Percentiles rank a stretch among this genome's conserved stretches.
Evolutionary conservation across 2,113 vertebrate genomes (phyloP).

Genomic region (Guaruba guarouba): DNA sequence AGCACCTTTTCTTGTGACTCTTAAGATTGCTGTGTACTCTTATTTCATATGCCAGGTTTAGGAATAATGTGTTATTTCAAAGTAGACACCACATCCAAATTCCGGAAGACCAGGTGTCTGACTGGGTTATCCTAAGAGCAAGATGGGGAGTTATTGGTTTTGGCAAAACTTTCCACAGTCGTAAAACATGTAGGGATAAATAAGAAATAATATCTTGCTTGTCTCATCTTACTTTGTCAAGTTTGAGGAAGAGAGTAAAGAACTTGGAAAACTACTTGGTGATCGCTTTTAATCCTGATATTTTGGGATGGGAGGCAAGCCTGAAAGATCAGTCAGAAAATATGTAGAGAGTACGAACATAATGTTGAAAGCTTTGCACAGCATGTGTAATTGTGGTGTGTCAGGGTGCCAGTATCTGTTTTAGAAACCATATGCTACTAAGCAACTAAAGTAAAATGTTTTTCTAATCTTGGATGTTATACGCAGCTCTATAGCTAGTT

Average conservation of each 20-base stretch:
- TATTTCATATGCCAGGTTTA: background rate
- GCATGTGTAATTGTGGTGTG: background rate
- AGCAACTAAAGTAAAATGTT: conserved; percentile 32
- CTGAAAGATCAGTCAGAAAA: background rate
- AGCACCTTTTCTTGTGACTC: background rate
- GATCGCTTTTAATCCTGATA: background rate
- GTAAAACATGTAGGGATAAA: background rate
- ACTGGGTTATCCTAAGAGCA: background rate
- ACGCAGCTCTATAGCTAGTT: background rate
- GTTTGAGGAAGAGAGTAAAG: background rate
- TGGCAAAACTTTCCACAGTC: background rate
- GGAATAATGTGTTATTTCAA: background rate
- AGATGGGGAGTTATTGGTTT: background rate
- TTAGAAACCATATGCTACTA: conserved; percentile 46
- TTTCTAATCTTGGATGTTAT: conserved; percentile 2
- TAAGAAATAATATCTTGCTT: background rate
- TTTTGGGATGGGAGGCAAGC: background rate
- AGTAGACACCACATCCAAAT: background rate
- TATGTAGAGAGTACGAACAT: background rate
- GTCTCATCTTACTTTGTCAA: background rate
- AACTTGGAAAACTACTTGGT: background rate
- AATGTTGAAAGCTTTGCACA: background rate
- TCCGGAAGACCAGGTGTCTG: background rate
- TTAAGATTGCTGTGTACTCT: background rate
- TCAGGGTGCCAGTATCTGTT: conserved; percentile 17